Conservation (phyloP, 2,888 invertebrate genomes). For the Mythimna lalbum region DNA sequence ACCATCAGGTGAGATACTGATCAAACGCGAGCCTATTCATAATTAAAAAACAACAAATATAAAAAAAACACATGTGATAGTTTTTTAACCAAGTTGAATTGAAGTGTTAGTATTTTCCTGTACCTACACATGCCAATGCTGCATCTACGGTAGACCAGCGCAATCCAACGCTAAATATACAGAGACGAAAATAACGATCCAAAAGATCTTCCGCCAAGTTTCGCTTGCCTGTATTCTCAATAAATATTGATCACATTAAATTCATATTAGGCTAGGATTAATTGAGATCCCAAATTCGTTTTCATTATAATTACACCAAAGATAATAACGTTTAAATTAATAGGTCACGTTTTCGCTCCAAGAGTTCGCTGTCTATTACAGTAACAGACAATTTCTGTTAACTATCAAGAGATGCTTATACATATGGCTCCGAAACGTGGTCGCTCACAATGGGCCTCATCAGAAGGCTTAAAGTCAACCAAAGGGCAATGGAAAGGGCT, state of each 20-base stretch:
- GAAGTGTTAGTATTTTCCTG: too few relatives aligned
- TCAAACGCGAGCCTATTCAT: too few relatives aligned
- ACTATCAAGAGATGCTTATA: conserved; percentile 54
- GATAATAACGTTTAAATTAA: conserved; percentile 46
- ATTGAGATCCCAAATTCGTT: conserved; percentile 40
- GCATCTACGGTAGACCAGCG: background rate
- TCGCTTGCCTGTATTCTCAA: conserved; percentile 11
- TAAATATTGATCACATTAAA: conserved; percentile 45
- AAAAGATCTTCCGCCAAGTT: conserved; percentile 6
- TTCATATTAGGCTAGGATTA: conserved; percentile 41
- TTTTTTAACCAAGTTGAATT: background rate
- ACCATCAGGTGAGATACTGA: too few relatives aligned
- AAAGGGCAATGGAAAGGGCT: too few relatives aligned
- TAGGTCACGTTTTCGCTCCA: conserved; percentile 20
- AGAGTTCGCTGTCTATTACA: conserved; percentile 20
- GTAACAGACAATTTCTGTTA: conserved; percentile 41
- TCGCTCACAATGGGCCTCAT: too few relatives aligned
- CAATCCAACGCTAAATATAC: conserved; percentile 10
- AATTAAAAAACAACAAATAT: too few relatives aligned
- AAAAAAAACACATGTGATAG: too few relatives aligned
- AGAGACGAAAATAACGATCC: conserved; percentile 33
- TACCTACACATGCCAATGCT: background rate
- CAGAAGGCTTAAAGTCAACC: too few relatives aligned
- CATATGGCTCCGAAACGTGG: too few relatives aligned
- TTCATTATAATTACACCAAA: conserved; percentile 50